Evolutionary conservation across 2,888 invertebrate genomes (phyloP), one percentile per base, ranked within the genome.

Genomic region (Andrena bicolor): DNA sequence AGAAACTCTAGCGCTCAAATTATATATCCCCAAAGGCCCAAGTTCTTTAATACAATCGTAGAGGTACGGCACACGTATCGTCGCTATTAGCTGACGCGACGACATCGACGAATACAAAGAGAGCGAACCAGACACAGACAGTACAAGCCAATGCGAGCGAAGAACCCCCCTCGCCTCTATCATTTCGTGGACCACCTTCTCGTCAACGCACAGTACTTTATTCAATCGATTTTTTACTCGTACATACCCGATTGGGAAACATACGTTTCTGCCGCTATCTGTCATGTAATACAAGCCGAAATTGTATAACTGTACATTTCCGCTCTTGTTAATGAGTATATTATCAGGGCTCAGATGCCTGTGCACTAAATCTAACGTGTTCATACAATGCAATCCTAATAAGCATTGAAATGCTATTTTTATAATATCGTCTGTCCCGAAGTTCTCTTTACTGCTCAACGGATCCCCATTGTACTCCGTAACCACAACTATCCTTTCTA

Each of bases 271-370:
- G 16, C 98, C 99, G 92, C 95, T 95, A 88, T 97, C 97, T 20
- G 99, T 98, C 97, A 99, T 98, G 90, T 97, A 96, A 94, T 97
- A 98, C 88, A 99, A 94, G n/a, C 99, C 99, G 95, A 97, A 99
- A 94, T 98, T 98, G 90, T 98, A 98, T 49, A 99, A 93, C 92
- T 99, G 98, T 0, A 98, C 96, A 91, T 96, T 95, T 56, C 96
- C 96, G 91, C 96, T 94, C 61, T 95, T 95, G 91, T 97, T 97
- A 51, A 98, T 92, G 16, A 98, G 94, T 88, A 99, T 96, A 94
- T 98, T 98, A 89, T 97, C 97, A 69, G 97, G 96, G 78, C 97
- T 96, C 78, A 99, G 94, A 92, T 97, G 97, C 86, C 98, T 96
- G 91, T 98, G 97, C 2, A 97, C 96, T 73, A 99, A 95, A 74